Conservation (phyloP, 1,140 invertebrate species). For the Bombus polaris region DNA sequence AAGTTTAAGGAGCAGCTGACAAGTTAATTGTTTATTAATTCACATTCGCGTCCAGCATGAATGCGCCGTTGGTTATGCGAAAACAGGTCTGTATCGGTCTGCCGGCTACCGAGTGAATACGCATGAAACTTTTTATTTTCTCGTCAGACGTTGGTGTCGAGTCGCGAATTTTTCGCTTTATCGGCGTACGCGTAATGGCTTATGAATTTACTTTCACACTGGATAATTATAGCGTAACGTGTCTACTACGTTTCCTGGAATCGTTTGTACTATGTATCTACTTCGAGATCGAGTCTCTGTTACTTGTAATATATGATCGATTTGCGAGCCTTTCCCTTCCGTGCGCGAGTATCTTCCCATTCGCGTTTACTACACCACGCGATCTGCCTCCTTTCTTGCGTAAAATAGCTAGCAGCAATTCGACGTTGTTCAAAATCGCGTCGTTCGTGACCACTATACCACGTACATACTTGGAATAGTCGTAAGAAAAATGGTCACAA, state of each 20-base stretch:
- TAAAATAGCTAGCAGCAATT: too few species aligned
- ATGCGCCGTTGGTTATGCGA: not conserved
- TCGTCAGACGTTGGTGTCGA: not conserved
- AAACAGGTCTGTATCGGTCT: constrained; percentile 39
- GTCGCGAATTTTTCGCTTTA: constrained; percentile 21
- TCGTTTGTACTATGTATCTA: constrained; percentile 38
- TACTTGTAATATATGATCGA: not conserved
- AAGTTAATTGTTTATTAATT: constrained; percentile 62
- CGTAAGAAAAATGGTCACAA: too few species aligned
- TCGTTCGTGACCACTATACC: too few species aligned
- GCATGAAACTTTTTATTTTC: constrained; percentile 39
- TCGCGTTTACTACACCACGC: too few species aligned
- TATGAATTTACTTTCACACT: constrained; percentile 32
- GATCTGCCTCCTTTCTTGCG: too few species aligned
- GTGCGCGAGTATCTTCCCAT: too few species aligned
- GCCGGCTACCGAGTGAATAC: not conserved
- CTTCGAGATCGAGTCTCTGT: constrained; percentile 45
- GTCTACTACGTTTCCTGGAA: constrained; percentile 46
- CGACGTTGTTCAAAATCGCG: too few species aligned
- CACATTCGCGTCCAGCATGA: constrained; percentile 32
- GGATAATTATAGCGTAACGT: constrained; percentile 49
- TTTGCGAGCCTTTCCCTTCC: too few species aligned
- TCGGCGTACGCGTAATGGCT: not conserved
- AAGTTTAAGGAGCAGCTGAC: constrained; percentile 34
- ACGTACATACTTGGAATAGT: too few species aligned